A percentile compares a stretch with the other conserved stretches of the same genome.
Conservation (phyloP, 2,797 vertebrate genomes). For the Ficedula albicollis region DNA sequence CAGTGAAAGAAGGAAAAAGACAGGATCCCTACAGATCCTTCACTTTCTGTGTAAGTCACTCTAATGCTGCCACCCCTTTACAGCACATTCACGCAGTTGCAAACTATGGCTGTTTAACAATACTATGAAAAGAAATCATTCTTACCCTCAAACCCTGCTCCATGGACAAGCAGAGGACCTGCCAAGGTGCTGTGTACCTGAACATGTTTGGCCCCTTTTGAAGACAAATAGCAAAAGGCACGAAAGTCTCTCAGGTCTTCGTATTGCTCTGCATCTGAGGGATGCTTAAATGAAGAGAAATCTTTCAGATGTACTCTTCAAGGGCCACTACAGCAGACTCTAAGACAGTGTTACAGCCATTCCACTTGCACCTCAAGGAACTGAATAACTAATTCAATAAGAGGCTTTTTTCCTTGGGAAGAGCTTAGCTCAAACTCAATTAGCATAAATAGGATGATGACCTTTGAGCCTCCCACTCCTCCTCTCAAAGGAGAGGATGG, state of each 20-base stretch:
- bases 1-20: background rate
- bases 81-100: background rate
- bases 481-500: background rate
- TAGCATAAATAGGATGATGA: constrained; percentile 69
- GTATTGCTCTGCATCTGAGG: constrained; percentile 14
- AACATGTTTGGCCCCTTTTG: constrained; percentile 72
- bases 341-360: constrained; percentile 19
- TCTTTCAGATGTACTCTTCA: background rate
- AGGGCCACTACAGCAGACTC: background rate
- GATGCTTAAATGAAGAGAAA: constrained; percentile 18
- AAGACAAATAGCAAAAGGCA: constrained; percentile 52
- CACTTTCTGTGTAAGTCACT: background rate
- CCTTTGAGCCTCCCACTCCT: constrained; percentile 59
- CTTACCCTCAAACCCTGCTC: constrained; percentile 77
- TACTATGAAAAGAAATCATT: background rate
- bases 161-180: constrained; percentile 79
- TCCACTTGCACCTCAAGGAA: constrained; percentile 18
- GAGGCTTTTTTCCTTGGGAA: constrained; percentile 70
- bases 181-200: constrained; percentile 79
- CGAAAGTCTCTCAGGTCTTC: background rate
- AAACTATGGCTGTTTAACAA: background rate
- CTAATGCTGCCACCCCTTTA: background rate
- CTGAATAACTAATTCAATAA: constrained; percentile 67
- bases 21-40: background rate
- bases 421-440: constrained; percentile 80